These are phyloP conservation scores for Brachypodius melanocephalos DNA, from an alignment of 2,113 vertebrate species.

Conservation along the genomic window DNA sequence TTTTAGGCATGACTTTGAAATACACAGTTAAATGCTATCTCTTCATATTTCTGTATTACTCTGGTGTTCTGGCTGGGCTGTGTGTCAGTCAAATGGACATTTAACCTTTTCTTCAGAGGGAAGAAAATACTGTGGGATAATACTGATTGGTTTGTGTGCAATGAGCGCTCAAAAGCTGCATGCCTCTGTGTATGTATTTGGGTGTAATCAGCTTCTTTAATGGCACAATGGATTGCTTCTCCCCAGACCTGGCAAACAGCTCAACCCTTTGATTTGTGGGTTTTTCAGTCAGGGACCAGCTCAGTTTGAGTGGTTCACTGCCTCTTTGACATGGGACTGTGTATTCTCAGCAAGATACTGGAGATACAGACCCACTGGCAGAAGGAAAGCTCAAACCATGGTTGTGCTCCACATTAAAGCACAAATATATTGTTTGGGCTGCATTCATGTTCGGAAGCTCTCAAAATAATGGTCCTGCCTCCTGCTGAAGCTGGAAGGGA, in stretches of 20 bases:
- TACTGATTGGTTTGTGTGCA: background rate
- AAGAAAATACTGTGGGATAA: background rate
- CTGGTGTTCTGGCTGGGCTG: background rate
- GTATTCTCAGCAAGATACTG: background rate
- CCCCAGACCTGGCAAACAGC: background rate
- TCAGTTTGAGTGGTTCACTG: background rate
- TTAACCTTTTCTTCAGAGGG: slow-evolving; percentile 8
- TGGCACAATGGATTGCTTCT: background rate
- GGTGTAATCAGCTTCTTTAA: background rate
- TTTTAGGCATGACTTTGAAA: slow-evolving; percentile 40
- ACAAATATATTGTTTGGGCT: background rate
- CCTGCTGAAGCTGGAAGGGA: background rate
- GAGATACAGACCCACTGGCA: background rate
- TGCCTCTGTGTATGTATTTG: background rate
- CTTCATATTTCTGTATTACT: background rate
- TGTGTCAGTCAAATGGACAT: background rate
- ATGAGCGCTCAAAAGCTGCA: background rate
- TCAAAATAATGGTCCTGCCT: background rate
- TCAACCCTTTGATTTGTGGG: background rate
- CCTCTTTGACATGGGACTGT: background rate
- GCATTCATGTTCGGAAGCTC: background rate
- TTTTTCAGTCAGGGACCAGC: background rate
- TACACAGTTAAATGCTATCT: background rate
- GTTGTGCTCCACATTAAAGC: background rate
- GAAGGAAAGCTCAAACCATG: rapidly evolving